Base-by-base conservation (phyloP, 2,888 invertebrate genomes). In the Cenopis cana region DNA sequence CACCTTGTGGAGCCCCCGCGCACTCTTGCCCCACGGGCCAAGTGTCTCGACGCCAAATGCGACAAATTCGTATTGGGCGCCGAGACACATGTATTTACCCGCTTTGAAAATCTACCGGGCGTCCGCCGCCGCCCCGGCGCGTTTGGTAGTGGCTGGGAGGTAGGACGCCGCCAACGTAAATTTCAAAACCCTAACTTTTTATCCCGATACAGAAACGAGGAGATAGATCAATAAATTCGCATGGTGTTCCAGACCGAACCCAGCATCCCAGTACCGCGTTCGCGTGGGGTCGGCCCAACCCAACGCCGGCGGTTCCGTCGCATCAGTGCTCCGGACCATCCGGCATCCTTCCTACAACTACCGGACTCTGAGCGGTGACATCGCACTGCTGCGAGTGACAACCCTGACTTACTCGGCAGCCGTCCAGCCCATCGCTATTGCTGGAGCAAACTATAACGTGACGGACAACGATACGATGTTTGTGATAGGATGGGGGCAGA, bases 221-320 rank as follows among this genome's bases (percentile, higher is more conserved):
- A 33, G 2, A 33, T 33, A 1, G 46, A 46, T n/a, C 6, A 5
- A 46, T 46, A 62, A 46, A n/a, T 46, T 6, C 2, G 11, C 38
- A 17, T 36, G n/a, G 24, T 18, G 11, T 71, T 67, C 29, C 70
- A 70, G 70, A 20, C 71, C 60, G 12, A 67, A 71, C n/a, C 66
- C 60, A 55, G 55, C 38, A 49, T 49, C 66, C 14, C 71, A 61
- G 18, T 67, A 61, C 67, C 33, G 67, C 24, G 55, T 61, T 11
- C 60, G 67, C 17, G 70, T 55, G 9, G 70, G 70, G 10, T 70
- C 70, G 1, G 49, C 36, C 20, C 59, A 54, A 46, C 24, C 70
- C 18, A 66, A 66, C 54, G 20, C 54, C 0, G 70, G 66, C 2
- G 70, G 70, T 3, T 55, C 65, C 33, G 49, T 70, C 14, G 54